A percentile compares a stretch with the other conserved stretches of the same genome.
Evolutionary conservation across 2,797 vertebrate species (phyloP).

Genomic region (Parambassis ranga): DNA sequence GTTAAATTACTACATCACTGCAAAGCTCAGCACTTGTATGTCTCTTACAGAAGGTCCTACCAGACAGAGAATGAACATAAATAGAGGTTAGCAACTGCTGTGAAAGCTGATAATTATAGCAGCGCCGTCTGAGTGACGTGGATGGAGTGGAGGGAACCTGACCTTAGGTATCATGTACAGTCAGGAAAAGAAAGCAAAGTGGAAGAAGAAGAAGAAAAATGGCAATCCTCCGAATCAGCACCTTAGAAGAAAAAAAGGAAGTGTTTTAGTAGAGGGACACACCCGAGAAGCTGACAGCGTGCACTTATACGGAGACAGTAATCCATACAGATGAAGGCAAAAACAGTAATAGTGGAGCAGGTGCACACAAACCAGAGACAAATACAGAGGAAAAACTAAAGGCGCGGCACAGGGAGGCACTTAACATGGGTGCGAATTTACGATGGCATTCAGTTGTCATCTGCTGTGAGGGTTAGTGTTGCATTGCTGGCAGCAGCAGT

Average conservation of each 20-base stretch:
- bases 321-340: background rate
- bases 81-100: slow-evolving; percentile 8
- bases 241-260: slow-evolving; percentile 1
- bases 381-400: background rate
- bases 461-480: slow-evolving; percentile 56
- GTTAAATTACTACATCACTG: background rate
- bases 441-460: slow-evolving; percentile 43
- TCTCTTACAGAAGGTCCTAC: background rate
- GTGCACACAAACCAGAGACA: slow-evolving; percentile 23
- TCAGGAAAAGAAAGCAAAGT: background rate
- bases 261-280: slow-evolving; percentile 1
- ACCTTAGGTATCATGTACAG: slow-evolving; percentile 27
- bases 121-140: slow-evolving; percentile 6
- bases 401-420: background rate
- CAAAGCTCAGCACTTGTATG: background rate
- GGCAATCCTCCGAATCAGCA: background rate
- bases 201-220: background rate
- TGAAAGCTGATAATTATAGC: slow-evolving; percentile 28
- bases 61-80: slow-evolving; percentile 19
- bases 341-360: slow-evolving; percentile 30
- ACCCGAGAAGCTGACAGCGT: slow-evolving; percentile 17
- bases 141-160: slow-evolving; percentile 13
- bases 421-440: slow-evolving; percentile 38
- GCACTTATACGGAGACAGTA: slow-evolving; percentile 30
- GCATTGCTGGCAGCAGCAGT: slow-evolving; percentile 46